Base-by-base conservation (phyloP, 2,888 invertebrate species). In the Furcula furcula region DNA sequence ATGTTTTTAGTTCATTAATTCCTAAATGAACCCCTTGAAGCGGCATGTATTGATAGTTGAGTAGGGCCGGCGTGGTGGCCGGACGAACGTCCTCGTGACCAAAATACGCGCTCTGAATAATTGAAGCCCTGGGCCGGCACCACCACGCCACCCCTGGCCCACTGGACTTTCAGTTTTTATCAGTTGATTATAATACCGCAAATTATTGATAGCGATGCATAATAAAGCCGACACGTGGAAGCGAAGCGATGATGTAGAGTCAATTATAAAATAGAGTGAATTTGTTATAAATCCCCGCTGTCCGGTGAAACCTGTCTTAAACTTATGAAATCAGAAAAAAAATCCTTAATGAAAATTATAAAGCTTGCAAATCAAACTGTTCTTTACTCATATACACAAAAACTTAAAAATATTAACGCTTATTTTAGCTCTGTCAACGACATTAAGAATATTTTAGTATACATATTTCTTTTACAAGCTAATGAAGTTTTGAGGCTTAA, bases 91-190 rank as follows among this genome's bases (percentile, higher is more conserved):
- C 83, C 83, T 77, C 83, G 78, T 82, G 81, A 81, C 85, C 81
- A 84, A 83, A 86, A 84, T 86, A 86, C 80, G 71, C 65, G 68
- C 57, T 57, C 55, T 86, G 84, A 86, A 86, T 87, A 76, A 86
- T 86, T 82, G 71, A 86, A 73, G 63, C 57, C 54, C 42, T 47
- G 55, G 55, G 55, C 59, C 48, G 55, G 67, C 53, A 49, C 70
- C 71, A 58, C 70, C 63, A 36, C 47, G 42, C 46, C 57, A 45
- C 40, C 50, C 46, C 50, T 55, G 46, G 38, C 46, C 48, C 53
- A 41, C 47, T 58, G 46, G 43, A 69, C 67, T 67, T 68, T 71
- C 59, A 71, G 65, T 69, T 68, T 62, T 72, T 71, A 71, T 72
- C 65, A 65, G 57, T 64, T 66, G 60, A 70, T 73, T 70, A 67